Conservation (phyloP, 2,113 vertebrate species). For the Rhinogobius similis region DNA sequence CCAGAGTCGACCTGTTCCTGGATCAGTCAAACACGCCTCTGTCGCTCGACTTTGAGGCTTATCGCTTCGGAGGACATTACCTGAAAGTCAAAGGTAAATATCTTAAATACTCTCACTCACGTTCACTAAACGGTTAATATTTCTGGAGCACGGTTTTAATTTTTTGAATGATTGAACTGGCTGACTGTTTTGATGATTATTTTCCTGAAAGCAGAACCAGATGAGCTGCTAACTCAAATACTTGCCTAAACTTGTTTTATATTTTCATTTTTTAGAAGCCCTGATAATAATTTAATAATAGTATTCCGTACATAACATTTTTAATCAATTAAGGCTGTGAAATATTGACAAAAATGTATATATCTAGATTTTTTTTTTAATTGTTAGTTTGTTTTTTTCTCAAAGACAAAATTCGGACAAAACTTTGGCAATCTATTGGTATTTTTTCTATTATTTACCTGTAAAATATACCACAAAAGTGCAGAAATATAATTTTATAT, state of each 20-base stretch:
- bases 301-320: not conserved
- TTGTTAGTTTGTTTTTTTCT: too few relatives aligned
- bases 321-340: not conserved
- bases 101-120: too few relatives aligned
- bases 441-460: not conserved
- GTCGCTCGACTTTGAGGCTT: constrained; percentile 91
- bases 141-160: not conserved
- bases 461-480: not conserved
- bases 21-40: constrained; percentile 96
- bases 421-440: too few relatives aligned
- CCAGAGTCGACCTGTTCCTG: constrained; percentile 88
- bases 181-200: too few relatives aligned
- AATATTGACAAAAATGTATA: not conserved
- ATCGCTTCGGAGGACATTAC: constrained; percentile 92
- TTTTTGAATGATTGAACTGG: not conserved
- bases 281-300: not conserved
- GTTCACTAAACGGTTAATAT: too few relatives aligned
- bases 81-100: constrained; percentile 92
- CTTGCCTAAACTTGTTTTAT: not conserved
- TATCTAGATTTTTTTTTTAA: too few relatives aligned
- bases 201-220: too few relatives aligned
- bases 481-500: not conserved
- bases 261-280: not conserved
- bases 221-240: not conserved
- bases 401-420: too few relatives aligned